Conservation (phyloP, 2,888 invertebrate species). For the Lasioglossum pauxillum region DNA sequence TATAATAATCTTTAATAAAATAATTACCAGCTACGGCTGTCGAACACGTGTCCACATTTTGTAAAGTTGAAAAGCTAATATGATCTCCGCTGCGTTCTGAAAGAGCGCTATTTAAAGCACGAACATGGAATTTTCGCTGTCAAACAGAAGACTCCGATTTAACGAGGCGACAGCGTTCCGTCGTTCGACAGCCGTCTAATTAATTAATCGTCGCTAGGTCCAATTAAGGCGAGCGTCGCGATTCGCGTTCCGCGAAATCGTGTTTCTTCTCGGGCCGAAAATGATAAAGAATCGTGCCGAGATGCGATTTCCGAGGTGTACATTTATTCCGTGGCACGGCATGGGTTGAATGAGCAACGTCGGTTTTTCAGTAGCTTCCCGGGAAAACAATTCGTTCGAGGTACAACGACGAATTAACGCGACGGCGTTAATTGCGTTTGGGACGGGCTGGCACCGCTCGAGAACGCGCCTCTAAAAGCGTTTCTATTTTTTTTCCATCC, state of each 20-base stretch:
- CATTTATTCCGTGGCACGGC: conserved; percentile 3
- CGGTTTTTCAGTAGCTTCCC: conserved; percentile 34
- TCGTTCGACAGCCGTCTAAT: not conserved
- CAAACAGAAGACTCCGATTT: not conserved
- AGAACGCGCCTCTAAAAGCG: conserved; percentile 25
- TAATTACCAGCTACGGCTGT: not conserved
- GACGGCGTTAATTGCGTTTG: conserved; percentile 45
- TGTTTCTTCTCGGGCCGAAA: not conserved
- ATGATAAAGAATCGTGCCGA: not conserved
- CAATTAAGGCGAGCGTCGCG: not conserved
- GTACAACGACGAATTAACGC: conserved; percentile 43
- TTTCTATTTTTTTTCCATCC: conserved; percentile 5
- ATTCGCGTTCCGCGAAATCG: not conserved
- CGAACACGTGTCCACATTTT: not conserved
- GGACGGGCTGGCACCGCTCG: conserved; percentile 16
- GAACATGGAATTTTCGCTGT: not conserved
- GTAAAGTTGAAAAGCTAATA: not conserved
- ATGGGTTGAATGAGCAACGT: conserved; percentile 26
- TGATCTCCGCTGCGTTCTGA: not conserved
- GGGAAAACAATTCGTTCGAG: conserved; percentile 40
- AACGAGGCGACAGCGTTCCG: not conserved
- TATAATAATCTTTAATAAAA: not conserved
- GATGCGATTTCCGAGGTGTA: not conserved
- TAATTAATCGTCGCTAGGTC: not conserved
- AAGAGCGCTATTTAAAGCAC: not conserved